Evolutionary conservation across 2,888 invertebrate genomes (phyloP), one percentile per base, ranked within the genome.

Genomic region (Beris chalybata): DNA sequence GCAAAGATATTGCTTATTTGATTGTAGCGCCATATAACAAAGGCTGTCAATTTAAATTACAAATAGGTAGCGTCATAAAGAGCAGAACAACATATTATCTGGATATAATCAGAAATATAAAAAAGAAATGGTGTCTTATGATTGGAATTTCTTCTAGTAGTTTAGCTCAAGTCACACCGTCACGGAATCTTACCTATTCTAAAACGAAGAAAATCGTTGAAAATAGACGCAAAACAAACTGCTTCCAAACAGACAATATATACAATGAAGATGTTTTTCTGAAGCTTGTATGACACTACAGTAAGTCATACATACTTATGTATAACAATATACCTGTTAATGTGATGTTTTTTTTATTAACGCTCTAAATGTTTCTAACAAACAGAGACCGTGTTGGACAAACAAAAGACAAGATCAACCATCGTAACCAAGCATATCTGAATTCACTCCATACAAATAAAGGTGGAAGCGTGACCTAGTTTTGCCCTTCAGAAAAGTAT

Each of bases 321-420:
- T n/a, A 22, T 22, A 22, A 22, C 22, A 22, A 2, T 22, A 22
- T 22, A 22, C 22, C 22, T 22, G 38, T 1, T 38, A 38, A 38
- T 38, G 43, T 56, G 43, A 6, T 32, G 15, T 56, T 56, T 56
- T 22, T n/a, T 22, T 22, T 22, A 22, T 56, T 56, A 43, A 56
- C 43, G 56, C 56, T 56, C 56, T 43, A 56, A 56, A 56, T 56
- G 56, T 43, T 5, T 13, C 13, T 15, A 38, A 56, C 22, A 56
- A 56, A 56, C 52, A 43, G n/a, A 38, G 11, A 12, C n/a, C 22
- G 43, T 13, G 44, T 43, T 32, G 7, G 22, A 4, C 52, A 29
- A 52, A 52, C 15, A 52, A 52, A 52, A 56, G 31, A 56, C 43
- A 32, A 56, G 13, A 9, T 43, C 56, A 54, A 31, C 54, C 54